These are phyloP conservation scores for Styela plicata DNA, from an alignment of 23 tunicate genomes.

Conservation along the genomic window DNA sequence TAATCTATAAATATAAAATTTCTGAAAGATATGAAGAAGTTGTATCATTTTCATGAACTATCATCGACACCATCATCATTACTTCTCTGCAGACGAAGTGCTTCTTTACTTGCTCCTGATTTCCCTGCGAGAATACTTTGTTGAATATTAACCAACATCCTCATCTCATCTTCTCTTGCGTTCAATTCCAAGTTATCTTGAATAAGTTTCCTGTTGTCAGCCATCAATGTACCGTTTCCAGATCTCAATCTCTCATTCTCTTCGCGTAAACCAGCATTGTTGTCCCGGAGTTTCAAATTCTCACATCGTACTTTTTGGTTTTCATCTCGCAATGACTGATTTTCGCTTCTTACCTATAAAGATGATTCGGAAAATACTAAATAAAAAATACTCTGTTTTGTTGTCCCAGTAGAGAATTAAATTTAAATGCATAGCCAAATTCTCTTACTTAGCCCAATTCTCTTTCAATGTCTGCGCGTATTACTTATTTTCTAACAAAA, in stretches of 20 bases:
- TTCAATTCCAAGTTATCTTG: slow-evolving; percentile 78
- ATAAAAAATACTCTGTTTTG: background rate
- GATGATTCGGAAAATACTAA: background rate
- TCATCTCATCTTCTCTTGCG: slow-evolving; percentile 85
- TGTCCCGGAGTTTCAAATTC: slow-evolving; percentile 74
- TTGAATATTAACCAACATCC: slow-evolving; percentile 79
- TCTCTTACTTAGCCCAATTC: too few relatives aligned
- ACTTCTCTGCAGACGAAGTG: slow-evolving; percentile 12
- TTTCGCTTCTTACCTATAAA: slow-evolving; percentile 70
- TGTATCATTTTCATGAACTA: background rate
- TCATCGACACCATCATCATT: slow-evolving; percentile 7
- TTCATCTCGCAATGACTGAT: slow-evolving; percentile 81
- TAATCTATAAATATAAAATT: too few relatives aligned
- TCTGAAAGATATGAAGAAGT: background rate
- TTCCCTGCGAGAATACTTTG: slow-evolving; percentile 73
- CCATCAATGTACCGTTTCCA: slow-evolving; percentile 53
- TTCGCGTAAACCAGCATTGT: slow-evolving; percentile 57
- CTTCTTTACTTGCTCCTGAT: slow-evolving; percentile 40
- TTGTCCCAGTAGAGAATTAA: too few relatives aligned
- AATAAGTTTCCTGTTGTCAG: slow-evolving; percentile 56
- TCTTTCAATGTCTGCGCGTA: background rate
- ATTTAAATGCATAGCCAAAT: too few relatives aligned
- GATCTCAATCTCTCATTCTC: slow-evolving; percentile 81
- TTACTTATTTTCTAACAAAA: too few relatives aligned
- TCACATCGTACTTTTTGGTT: slow-evolving; percentile 84